phyloP scores from a whole-genome alignment of 2,888 invertebrate genomes.

The Alentia gelatinosa region DNA sequence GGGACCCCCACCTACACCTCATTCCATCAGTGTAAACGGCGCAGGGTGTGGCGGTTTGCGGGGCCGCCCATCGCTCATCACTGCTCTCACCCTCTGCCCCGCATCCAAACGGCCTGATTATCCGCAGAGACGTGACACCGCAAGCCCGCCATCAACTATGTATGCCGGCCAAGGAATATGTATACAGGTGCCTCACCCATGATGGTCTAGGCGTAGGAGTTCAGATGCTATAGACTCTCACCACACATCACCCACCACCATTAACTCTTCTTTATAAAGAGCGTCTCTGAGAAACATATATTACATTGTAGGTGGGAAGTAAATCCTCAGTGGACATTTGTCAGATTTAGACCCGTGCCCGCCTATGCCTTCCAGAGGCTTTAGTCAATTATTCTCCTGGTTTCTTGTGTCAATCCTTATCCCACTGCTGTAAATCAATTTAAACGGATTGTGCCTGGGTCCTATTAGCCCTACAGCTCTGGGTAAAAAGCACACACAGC shows the following conservation, averaged over 20 bases:
- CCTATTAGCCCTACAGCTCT: not conserved
- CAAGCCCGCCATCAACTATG: not conserved
- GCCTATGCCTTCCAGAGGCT: not conserved
- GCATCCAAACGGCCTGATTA: constrained; percentile 22
- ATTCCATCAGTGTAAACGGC: not conserved
- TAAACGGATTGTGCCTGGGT: not conserved
- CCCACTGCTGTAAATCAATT: not conserved
- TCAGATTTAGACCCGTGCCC: not conserved
- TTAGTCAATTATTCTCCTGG: not conserved
- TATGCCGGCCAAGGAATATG: no score
- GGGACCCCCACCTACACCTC: not conserved
- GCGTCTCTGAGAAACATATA: no score
- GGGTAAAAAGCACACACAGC: not conserved
- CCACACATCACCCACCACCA: no score
- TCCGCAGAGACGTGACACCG: not conserved
- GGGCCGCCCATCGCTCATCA: not conserved
- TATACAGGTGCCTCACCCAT: no score
- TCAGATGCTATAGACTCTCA: no score
- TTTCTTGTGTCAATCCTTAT: no score
- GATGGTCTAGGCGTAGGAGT: no score
- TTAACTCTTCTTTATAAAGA: no score
- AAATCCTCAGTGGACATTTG: no score
- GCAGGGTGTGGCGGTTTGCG: not conserved
- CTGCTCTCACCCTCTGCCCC: not conserved
- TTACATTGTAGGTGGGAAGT: no score